A percentile compares a stretch with the other conserved stretches of the same genome.
These are phyloP conservation scores for Gryllus longicercus DNA, from an alignment of 2,888 invertebrate species.

Conservation along the genomic window DNA sequence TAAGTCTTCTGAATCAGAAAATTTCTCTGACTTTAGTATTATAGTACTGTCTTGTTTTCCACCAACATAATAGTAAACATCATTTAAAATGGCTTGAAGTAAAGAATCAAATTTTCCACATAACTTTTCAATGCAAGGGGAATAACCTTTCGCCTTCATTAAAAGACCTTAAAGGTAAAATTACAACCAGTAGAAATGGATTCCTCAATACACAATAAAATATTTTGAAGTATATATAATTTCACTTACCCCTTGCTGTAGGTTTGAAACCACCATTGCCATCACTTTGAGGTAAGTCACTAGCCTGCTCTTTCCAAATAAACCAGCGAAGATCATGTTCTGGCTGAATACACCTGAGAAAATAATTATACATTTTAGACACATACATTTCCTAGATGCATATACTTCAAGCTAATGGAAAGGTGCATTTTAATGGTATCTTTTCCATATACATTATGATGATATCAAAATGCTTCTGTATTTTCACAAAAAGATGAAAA, in stretches of 20 bases:
- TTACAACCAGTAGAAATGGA: neutral
- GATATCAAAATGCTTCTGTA: no score
- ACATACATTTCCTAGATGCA: no score
- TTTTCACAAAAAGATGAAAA: no score
- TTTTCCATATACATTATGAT: no score
- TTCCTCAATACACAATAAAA: neutral
- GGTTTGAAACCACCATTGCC: neutral
- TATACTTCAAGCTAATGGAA: no score
- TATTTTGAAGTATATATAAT: neutral
- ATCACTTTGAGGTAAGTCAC: constrained; percentile 49
- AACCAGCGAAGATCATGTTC: constrained; percentile 67
- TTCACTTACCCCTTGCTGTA: constrained; percentile 25
- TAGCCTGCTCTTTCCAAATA: constrained; percentile 67
- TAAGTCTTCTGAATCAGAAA: constrained; percentile 52
- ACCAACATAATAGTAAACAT: constrained; percentile 65
- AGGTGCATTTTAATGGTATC: no score
- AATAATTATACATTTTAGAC: neutral
- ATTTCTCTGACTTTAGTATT: constrained; percentile 29
- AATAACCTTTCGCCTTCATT: constrained; percentile 78
- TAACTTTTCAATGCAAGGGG: constrained; percentile 66
- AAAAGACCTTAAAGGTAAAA: constrained; percentile 48
- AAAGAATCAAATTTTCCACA: constrained; percentile 63
- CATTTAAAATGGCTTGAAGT: constrained; percentile 61
- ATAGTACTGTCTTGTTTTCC: constrained; percentile 45
- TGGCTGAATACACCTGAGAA: constrained; percentile 46